These are phyloP conservation scores for Clarias batrachus DNA, from an alignment of 2,113 vertebrate genomes.

Conservation along the genomic window DNA sequence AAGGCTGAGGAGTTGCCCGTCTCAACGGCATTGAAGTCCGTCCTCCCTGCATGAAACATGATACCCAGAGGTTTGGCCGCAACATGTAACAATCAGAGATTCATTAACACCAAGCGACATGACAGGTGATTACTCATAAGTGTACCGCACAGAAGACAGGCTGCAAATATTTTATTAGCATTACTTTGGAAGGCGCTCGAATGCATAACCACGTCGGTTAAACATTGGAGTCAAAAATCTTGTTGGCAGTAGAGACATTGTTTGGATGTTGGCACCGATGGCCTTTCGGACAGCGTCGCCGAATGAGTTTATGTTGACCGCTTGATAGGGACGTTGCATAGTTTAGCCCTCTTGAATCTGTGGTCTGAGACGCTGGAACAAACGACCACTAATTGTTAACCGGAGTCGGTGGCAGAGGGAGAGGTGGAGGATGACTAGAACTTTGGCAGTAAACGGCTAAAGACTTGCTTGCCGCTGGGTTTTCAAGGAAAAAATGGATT, in stretches of 20 bases:
- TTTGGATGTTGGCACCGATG: slow-evolving; percentile 29
- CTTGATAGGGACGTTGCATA: slow-evolving; percentile 49
- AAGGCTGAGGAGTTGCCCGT: slow-evolving; percentile 31
- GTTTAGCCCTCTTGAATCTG: slow-evolving; percentile 59
- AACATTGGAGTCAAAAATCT: slow-evolving; percentile 26
- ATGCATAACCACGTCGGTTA: neutral
- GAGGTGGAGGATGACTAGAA: slow-evolving; percentile 62
- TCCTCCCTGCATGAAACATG: slow-evolving; percentile 42
- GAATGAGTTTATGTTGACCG: slow-evolving; percentile 45
- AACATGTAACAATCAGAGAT: slow-evolving; percentile 48
- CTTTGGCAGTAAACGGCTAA: slow-evolving; percentile 54
- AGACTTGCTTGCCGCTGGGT: slow-evolving; percentile 55
- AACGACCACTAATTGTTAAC: slow-evolving; percentile 75
- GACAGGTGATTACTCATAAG: slow-evolving; percentile 36
- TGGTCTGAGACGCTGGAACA: slow-evolving; percentile 70
- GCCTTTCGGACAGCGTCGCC: slow-evolving; percentile 27
- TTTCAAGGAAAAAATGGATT: slow-evolving; percentile 57
- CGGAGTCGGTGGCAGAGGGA: slow-evolving; percentile 68
- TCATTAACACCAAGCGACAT: slow-evolving; percentile 46
- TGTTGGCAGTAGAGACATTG: slow-evolving; percentile 27
- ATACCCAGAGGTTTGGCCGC: slow-evolving; percentile 45
- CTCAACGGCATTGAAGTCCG: slow-evolving; percentile 16
- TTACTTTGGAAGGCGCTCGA: slow-evolving; percentile 39
- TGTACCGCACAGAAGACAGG: slow-evolving; percentile 35
- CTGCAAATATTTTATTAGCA: slow-evolving; percentile 53